Base-by-base conservation (phyloP, 1,140 invertebrate species). In the Daktulosphaira vitifoliae region DNA sequence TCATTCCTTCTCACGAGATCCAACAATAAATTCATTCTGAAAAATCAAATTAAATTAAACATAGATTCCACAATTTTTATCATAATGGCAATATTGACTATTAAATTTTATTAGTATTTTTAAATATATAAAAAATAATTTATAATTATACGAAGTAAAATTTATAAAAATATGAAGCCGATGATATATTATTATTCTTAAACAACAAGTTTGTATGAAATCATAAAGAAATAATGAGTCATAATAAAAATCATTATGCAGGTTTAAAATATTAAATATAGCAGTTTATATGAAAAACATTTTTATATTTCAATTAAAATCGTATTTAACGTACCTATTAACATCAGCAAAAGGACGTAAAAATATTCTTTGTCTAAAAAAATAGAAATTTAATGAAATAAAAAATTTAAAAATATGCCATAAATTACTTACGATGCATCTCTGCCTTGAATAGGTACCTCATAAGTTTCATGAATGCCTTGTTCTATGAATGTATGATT, bases 1-100 rank as follows among this genome's bases (percentile, higher is more conserved):
- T 42, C 37, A 20, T 29, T 59, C 26, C 39, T 44, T 26, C 54
- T 15, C 1, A 59, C n/a, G 26, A 59, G 18, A 59, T 59, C 23
- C 20, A 59, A 2, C 13, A 46, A 44, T 2, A 59, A 29, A 59
- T 46, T 44, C 39, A 59, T 29, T 26, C 39, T 59, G 22, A 26
- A 26, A 3, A 44, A 9, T 11, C 53, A 39, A 25, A 8, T 16
- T 15, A 37, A 22, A 22, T 48, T 0, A n/a, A n/a, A n/a, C n/a
- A n/a, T n/a, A n/a, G n/a, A n/a, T n/a, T n/a, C n/a, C n/a, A n/a
- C n/a, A n/a, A n/a, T n/a, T n/a, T n/a, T n/a, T n/a, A n/a, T n/a
- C n/a, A n/a, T n/a, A n/a, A n/a, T n/a, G n/a, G n/a, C n/a, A n/a
- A n/a, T n/a, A n/a, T n/a, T n/a, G n/a, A 33, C 11, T 33, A 5